phyloP scores from a whole-genome alignment of 2,888 invertebrate genomes.

The Hemaris fuciformis region DNA sequence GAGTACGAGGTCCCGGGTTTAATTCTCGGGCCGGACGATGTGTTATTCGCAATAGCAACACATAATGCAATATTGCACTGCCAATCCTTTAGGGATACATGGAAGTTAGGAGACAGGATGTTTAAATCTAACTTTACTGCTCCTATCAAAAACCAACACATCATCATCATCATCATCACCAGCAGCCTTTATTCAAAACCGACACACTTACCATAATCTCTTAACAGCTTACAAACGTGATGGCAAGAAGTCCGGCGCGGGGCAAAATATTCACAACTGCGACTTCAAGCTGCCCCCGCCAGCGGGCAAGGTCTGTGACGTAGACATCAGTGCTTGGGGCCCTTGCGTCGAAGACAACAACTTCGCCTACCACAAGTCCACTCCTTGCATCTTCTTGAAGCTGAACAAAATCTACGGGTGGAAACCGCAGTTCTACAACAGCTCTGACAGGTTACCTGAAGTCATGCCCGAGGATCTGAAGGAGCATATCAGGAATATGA shows the following conservation, averaged over 20 bases:
- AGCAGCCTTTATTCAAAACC: background rate
- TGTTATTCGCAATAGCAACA: too few relatives aligned
- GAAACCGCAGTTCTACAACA: slow-evolving; percentile 91
- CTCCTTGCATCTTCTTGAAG: slow-evolving; percentile 97
- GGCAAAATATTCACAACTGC: slow-evolving; percentile 89
- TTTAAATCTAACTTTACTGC: too few relatives aligned
- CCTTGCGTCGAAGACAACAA: slow-evolving; percentile 91
- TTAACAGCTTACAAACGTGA: slow-evolving; percentile 86
- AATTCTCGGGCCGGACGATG: too few relatives aligned
- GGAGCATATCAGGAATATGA: slow-evolving; percentile 83
- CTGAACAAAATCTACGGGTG: slow-evolving; percentile 97
- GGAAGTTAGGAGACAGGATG: too few relatives aligned
- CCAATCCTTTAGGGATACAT: too few relatives aligned
- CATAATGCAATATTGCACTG: too few relatives aligned
- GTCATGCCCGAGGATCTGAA: slow-evolving; percentile 89
- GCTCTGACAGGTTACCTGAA: slow-evolving; percentile 84
- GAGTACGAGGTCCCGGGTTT: too few relatives aligned
- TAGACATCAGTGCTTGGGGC: slow-evolving; percentile 90
- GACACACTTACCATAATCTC: background rate
- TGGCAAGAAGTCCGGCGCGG: slow-evolving; percentile 86
- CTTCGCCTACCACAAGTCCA: slow-evolving; percentile 95
- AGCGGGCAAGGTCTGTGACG: slow-evolving; percentile 91
- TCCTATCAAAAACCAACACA: too few relatives aligned
- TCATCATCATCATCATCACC: background rate
- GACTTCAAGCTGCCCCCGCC: slow-evolving; percentile 87